Percentiles rank a stretch among this genome's conserved stretches.
These are phyloP conservation scores for Anoplolepis gracilipes DNA, from an alignment of 1,140 invertebrate genomes.

Conservation along the genomic window DNA sequence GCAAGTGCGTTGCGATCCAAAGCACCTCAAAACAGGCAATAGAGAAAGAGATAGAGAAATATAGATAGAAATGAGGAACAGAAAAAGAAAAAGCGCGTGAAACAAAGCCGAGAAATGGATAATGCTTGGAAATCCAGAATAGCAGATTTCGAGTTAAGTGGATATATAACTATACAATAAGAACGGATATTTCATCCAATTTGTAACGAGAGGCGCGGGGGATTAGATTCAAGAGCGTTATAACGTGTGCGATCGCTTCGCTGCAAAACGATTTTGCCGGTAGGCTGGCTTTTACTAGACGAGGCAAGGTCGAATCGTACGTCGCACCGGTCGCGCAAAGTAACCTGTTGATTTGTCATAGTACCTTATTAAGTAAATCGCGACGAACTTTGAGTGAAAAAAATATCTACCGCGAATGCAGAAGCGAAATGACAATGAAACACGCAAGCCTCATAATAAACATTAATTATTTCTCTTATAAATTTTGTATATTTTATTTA, in stretches of 20 bases:
- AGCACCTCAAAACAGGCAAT: neutral
- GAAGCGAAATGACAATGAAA: neutral
- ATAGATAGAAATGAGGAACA: neutral
- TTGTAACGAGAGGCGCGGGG: slow-evolving; percentile 56
- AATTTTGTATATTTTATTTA: too few species aligned
- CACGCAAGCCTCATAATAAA: too few species aligned
- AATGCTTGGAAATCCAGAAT: slow-evolving; percentile 16
- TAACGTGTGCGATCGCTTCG: slow-evolving; percentile 47
- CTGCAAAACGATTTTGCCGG: slow-evolving; percentile 42
- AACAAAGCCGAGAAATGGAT: slow-evolving; percentile 32
- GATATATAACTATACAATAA: slow-evolving; percentile 70
- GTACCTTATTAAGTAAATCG: slow-evolving; percentile 67
- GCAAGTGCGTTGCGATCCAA: slow-evolving; percentile 23
- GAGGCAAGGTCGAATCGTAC: neutral
- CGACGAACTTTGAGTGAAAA: slow-evolving; percentile 12
- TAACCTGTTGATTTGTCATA: slow-evolving; percentile 78
- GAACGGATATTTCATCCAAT: slow-evolving; percentile 71
- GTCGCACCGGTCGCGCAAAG: slow-evolving; percentile 17
- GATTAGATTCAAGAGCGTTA: slow-evolving; percentile 63
- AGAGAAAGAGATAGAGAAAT: neutral
- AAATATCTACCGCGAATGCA: neutral
- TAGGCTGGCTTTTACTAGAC: slow-evolving; percentile 52
- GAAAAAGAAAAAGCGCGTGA: slow-evolving; percentile 26
- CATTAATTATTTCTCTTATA: too few species aligned
- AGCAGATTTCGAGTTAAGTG: slow-evolving; percentile 54